phyloP scores from a whole-genome alignment of 2,888 invertebrate genomes.

The Nebria brevicollis region DNA sequence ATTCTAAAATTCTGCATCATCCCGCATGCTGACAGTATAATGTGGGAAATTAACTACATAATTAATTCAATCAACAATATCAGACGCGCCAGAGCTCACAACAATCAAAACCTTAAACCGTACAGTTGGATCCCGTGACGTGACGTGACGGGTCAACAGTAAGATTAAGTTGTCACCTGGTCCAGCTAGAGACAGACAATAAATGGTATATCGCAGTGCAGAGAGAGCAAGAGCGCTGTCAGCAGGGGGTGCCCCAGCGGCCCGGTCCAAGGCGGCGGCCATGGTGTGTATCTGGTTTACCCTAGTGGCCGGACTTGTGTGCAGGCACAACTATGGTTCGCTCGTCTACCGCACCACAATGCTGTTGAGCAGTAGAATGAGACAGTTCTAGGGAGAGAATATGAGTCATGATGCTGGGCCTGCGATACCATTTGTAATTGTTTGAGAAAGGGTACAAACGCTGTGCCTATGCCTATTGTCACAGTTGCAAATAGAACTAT shows the following conservation, averaged over 20 bases:
- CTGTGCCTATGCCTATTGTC: background rate
- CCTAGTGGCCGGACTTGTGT: slow-evolving; percentile 51
- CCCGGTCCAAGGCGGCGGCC: slow-evolving; percentile 14
- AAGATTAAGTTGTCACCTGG: slow-evolving; percentile 47
- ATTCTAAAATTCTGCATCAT: background rate
- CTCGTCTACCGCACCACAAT: background rate
- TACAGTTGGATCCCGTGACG: background rate
- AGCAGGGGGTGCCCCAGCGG: slow-evolving; percentile 17
- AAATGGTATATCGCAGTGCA: background rate
- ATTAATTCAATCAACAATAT: background rate
- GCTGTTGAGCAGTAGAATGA: background rate
- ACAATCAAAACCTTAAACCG: background rate
- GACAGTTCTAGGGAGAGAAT: background rate
- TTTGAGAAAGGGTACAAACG: slow-evolving; percentile 28
- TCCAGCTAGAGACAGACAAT: slow-evolving; percentile 5
- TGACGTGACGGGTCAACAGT: slow-evolving; percentile 23
- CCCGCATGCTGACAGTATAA: background rate
- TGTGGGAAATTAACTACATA: background rate
- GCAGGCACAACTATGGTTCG: slow-evolving; percentile 10
- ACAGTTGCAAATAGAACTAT: slow-evolving; percentile 20
- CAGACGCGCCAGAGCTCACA: background rate
- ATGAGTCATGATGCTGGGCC: slow-evolving; percentile 2
- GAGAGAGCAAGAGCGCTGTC: background rate
- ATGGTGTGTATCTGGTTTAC: slow-evolving; percentile 44
- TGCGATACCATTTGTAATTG: background rate